These are phyloP conservation scores for Mastacembelus armatus DNA, from an alignment of 2,797 vertebrate genomes.

Conservation along the genomic window DNA sequence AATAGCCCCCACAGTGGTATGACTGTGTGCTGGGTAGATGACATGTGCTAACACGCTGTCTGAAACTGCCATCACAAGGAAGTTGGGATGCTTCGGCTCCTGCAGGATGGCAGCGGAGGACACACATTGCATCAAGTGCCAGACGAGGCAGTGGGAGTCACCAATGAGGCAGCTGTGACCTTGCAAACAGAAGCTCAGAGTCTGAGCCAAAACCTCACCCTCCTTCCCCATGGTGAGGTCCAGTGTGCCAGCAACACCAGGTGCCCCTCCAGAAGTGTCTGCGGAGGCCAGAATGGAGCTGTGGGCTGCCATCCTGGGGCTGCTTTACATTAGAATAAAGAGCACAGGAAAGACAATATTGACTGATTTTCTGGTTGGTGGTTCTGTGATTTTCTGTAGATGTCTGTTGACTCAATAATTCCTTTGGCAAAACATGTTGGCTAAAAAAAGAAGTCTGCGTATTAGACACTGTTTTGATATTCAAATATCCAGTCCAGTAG, in stretches of 20 bases:
- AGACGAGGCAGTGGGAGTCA: slow-evolving; percentile 69
- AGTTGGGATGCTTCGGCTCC: slow-evolving; percentile 67
- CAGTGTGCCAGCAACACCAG: slow-evolving; percentile 78
- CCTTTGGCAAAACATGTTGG: slow-evolving; percentile 30
- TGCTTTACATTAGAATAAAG: slow-evolving; percentile 70
- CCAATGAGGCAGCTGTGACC: slow-evolving; percentile 82
- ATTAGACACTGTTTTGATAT: slow-evolving; percentile 25
- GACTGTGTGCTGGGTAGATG: slow-evolving; percentile 57
- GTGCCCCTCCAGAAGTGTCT: slow-evolving; percentile 79
- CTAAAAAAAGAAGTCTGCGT: slow-evolving; percentile 14
- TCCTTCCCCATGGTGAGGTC: slow-evolving; percentile 65
- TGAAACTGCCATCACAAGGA: slow-evolving; percentile 70
- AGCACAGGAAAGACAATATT: slow-evolving; percentile 61
- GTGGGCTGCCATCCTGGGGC: slow-evolving; percentile 49
- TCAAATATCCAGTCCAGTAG: slow-evolving; percentile 9
- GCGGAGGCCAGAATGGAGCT: slow-evolving; percentile 57
- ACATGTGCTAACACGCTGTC: slow-evolving; percentile 65
- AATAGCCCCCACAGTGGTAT: slow-evolving; percentile 41
- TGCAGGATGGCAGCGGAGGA: slow-evolving; percentile 67
- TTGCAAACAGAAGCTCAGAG: slow-evolving; percentile 78
- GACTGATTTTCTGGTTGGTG: slow-evolving; percentile 59
- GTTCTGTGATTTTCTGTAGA: slow-evolving; percentile 47
- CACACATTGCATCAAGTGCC: slow-evolving; percentile 59
- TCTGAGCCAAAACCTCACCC: slow-evolving; percentile 71
- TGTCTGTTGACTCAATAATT: slow-evolving; percentile 57